A percentile compares a stretch with the other conserved stretches of the same genome.
Evolutionary conservation across 2,113 vertebrate species (phyloP).

Genomic region (Salminus brasiliensis): DNA sequence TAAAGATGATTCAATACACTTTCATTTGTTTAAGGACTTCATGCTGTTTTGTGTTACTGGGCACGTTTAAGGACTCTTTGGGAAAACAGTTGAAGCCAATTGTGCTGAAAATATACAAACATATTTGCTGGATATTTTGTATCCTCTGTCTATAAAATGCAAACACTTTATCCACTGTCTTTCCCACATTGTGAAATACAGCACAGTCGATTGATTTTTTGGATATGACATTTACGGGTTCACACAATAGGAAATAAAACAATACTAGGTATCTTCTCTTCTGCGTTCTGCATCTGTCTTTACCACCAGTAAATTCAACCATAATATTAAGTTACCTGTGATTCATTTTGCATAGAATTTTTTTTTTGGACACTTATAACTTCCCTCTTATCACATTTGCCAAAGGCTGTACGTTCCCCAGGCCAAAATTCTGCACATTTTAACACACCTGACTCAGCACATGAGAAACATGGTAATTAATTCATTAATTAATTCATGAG

Average conservation of each 20-base stretch:
- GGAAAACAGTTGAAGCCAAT: neutral
- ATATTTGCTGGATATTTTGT: neutral
- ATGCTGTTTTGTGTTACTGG: neutral
- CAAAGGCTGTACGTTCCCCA: no score
- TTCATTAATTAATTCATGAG: no score
- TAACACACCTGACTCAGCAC: no score
- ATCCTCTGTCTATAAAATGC: neutral
- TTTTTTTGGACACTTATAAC: no score
- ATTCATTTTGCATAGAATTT: conserved; percentile 42
- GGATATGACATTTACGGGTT: neutral
- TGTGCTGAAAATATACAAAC: neutral
- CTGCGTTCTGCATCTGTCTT: neutral
- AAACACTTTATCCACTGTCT: neutral
- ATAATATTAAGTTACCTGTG: neutral
- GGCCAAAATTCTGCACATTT: no score
- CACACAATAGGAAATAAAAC: neutral
- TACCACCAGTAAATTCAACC: neutral
- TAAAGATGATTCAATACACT: conserved; percentile 2
- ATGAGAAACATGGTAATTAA: no score
- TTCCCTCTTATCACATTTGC: neutral
- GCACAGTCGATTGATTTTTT: neutral
- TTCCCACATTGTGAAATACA: neutral
- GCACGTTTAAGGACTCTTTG: neutral
- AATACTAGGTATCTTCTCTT: neutral
- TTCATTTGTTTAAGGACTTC: no score